Percentiles rank a stretch among this genome's conserved stretches.
Conservation (phyloP, 2,797 vertebrate species). For the Phoxinus dragarum region DNA sequence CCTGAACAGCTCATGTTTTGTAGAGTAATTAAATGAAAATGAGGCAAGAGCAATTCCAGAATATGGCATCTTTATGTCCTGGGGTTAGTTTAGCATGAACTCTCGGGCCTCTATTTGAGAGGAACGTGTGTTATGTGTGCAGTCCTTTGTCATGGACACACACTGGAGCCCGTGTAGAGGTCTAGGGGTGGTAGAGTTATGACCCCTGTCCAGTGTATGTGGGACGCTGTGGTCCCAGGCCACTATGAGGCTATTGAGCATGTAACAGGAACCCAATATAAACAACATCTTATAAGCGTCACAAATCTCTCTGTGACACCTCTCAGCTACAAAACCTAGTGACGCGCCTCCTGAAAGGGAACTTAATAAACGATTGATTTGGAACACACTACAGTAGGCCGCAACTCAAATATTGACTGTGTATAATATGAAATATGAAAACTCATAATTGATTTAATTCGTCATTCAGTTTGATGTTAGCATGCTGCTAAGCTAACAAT, state of each 20-base stretch:
- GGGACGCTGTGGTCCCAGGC: neutral
- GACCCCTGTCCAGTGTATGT: slow-evolving; percentile 1
- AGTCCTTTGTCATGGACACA: slow-evolving; percentile 22
- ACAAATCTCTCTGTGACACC: slow-evolving; percentile 29
- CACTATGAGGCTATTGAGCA: slow-evolving; percentile 7
- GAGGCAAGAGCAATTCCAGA: neutral
- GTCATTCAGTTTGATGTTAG: neutral
- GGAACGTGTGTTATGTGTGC: neutral
- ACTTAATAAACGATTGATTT: neutral
- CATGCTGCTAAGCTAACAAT: neutral
- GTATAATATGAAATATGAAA: no score
- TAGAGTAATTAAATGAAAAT: neutral
- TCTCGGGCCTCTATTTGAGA: neutral
- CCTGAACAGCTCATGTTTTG: neutral
- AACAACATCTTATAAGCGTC: slow-evolving; percentile 25
- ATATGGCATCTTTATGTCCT: slow-evolving; percentile 32
- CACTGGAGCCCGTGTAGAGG: slow-evolving; percentile 16
- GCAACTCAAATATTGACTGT: neutral
- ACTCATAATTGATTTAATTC: neutral
- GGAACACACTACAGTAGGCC: neutral
- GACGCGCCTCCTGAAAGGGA: neutral
- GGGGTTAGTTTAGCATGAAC: slow-evolving; percentile 13
- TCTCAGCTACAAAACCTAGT: neutral
- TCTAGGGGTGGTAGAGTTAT: slow-evolving; percentile 36
- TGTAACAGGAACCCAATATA: slow-evolving; percentile 40